Evolutionary conservation across 1,140 invertebrate species (phyloP).

Genomic region (Choristoneura fumiferana): DNA sequence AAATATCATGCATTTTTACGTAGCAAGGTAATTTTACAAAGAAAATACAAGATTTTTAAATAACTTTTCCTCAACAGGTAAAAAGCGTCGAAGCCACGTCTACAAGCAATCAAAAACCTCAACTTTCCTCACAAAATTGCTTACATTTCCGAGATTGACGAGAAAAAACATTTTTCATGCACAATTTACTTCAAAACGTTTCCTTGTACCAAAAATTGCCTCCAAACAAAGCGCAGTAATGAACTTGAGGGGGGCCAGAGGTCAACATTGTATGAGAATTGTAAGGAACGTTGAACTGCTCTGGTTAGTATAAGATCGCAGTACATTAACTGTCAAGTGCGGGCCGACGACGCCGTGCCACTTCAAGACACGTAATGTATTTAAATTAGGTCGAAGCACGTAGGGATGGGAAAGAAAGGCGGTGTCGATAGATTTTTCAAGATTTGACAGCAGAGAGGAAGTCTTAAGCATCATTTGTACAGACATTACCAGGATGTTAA

Average conservation of each 20-base stretch:
- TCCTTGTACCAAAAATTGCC: slow-evolving; percentile 4
- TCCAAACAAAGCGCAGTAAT: slow-evolving; percentile 15
- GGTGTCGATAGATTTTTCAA: background rate
- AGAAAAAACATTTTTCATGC: slow-evolving; percentile 10
- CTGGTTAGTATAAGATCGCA: background rate
- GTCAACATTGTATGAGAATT: background rate
- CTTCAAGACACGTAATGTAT: slow-evolving; percentile 41
- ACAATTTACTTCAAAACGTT: slow-evolving; percentile 10
- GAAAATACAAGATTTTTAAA: too few relatives aligned
- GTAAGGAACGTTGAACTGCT: background rate
- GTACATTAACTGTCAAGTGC: slow-evolving; percentile 16
- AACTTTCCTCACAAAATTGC: background rate
- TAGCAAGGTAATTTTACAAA: too few relatives aligned
- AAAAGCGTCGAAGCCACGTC: background rate
- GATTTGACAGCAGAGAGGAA: too few relatives aligned
- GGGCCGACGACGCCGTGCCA: slow-evolving; percentile 15
- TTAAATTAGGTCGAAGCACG: slow-evolving; percentile 49
- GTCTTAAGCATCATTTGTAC: too few relatives aligned
- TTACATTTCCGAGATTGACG: slow-evolving; percentile 2
- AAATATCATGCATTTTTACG: too few relatives aligned
- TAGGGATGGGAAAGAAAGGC: background rate
- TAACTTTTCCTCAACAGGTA: slow-evolving; percentile 1
- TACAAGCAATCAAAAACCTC: background rate
- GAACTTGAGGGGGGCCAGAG: background rate
- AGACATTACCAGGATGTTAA: too few relatives aligned